Base-by-base conservation (phyloP, 2,888 invertebrate species). In the Eulithis prunata region DNA sequence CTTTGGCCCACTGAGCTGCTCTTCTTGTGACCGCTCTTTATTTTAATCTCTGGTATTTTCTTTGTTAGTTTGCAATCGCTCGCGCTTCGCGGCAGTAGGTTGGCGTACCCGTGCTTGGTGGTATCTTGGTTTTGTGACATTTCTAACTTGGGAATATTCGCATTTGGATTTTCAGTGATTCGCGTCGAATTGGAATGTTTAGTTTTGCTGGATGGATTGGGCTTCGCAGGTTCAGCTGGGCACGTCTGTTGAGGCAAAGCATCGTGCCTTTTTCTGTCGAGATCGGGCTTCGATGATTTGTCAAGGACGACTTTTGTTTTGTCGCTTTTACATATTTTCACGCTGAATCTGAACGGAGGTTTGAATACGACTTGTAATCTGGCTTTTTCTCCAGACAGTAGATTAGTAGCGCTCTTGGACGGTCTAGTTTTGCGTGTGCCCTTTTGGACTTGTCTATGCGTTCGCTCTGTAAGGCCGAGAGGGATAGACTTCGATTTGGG, bases 401-500 rank as follows among this genome's bases (percentile, higher is more conserved):
- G 92, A 78, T 96, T 96, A 14, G 96, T 96, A 68, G 95, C 95
- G 77, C 96, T 96, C 78, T 96, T 96, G 73, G 95, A 95, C 71
- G 94, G 93, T 78, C 94, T 88, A 32, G 93, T 88, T 80, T 93
- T 92, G 57, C 90, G 80, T 1, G 95, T 93, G 49, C 94, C 94
- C 73, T 95, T 94, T 68, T 94, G 93, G 14, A 85, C 76, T 76
- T 84, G 90, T 70, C 91, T 83, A 66, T 90, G 89, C 0, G 87
- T 78, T 70, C 94, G 86, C 73, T 94, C 94, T 1, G 95, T 94
- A 55, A 97, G 93, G 28, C 96, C 96, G 2, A 96, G 95, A 0
- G 97, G 97, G 1, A 97, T 97, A 1, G 97, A 97, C 83, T 97
- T 97, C 43, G 97, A 97, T 85, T 97, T 97, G 8, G 96, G 96